A percentile compares a stretch with the other conserved stretches of the same genome.
Evolutionary conservation across 2,113 vertebrate species (phyloP).

Genomic region (Delphinus delphis): DNA sequence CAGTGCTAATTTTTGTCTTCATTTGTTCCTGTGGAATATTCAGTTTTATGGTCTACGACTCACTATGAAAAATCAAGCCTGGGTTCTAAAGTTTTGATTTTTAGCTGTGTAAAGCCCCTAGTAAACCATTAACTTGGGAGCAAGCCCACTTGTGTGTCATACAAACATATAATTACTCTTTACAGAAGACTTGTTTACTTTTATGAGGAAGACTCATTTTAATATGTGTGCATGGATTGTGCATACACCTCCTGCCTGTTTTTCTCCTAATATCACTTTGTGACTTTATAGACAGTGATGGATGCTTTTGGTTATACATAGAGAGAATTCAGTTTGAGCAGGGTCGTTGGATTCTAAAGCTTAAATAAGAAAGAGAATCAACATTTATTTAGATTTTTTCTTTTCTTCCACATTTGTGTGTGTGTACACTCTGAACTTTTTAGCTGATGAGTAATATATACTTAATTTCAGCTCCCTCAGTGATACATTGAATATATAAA

Average conservation of each 20-base stretch:
- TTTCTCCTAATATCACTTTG: not conserved
- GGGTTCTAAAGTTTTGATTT: constrained; percentile 30
- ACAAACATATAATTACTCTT: not conserved
- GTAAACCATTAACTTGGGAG: constrained; percentile 22
- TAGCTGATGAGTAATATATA: not conserved
- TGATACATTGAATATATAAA: constrained; percentile 4
- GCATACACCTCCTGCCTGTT: not conserved
- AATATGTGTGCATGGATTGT: not conserved
- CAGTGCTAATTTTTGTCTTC: not conserved
- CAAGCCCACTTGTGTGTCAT: not conserved
- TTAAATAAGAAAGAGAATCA: constrained; percentile 45
- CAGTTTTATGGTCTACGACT: not conserved
- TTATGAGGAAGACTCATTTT: constrained; percentile 15
- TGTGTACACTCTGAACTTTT: constrained; percentile 5
- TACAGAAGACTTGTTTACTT: constrained; percentile 27
- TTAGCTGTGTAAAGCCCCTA: not conserved
- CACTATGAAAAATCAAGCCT: constrained; percentile 38
- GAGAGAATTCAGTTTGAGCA: constrained; percentile 10
- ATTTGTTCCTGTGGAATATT: not conserved
- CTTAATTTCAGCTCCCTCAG: constrained; percentile 3
- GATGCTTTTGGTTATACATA: not conserved
- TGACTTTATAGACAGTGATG: not conserved
- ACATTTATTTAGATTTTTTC: not conserved
- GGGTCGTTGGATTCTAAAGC: not conserved
- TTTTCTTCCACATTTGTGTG: not conserved